These are phyloP conservation scores for Falco punctatus DNA, from an alignment of 2,113 vertebrate genomes.

Conservation along the genomic window DNA sequence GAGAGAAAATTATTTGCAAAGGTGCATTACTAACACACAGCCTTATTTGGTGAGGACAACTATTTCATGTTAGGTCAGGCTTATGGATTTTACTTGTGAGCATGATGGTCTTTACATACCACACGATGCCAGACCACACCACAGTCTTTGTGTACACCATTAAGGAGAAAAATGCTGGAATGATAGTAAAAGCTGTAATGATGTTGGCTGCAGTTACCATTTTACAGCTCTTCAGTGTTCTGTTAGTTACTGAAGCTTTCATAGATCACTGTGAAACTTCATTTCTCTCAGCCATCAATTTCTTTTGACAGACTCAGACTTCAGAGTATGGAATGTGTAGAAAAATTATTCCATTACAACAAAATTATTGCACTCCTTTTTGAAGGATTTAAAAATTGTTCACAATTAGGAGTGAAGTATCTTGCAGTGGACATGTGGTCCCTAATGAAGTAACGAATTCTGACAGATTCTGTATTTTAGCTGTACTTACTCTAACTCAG, in stretches of 20 bases:
- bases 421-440: neutral
- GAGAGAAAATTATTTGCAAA: neutral
- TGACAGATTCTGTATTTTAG: neutral
- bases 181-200: neutral
- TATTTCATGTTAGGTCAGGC: neutral
- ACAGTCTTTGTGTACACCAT: neutral
- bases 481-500: neutral
- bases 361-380: neutral
- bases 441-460: neutral
- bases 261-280: neutral
- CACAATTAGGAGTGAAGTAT: neutral
- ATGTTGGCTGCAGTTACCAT: neutral
- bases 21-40: neutral
- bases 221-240: neutral
- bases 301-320: neutral
- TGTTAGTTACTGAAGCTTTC: neutral
- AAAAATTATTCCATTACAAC: neutral
- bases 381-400: neutral
- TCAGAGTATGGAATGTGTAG: neutral
- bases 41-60: neutral
- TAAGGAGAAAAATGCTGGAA: neutral
- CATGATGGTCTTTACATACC: neutral
- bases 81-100: neutral
- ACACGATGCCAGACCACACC: accelerated
- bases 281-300: neutral